Conservation (phyloP, 2,888 invertebrate genomes). For the Melangyna quadrimaculata region DNA sequence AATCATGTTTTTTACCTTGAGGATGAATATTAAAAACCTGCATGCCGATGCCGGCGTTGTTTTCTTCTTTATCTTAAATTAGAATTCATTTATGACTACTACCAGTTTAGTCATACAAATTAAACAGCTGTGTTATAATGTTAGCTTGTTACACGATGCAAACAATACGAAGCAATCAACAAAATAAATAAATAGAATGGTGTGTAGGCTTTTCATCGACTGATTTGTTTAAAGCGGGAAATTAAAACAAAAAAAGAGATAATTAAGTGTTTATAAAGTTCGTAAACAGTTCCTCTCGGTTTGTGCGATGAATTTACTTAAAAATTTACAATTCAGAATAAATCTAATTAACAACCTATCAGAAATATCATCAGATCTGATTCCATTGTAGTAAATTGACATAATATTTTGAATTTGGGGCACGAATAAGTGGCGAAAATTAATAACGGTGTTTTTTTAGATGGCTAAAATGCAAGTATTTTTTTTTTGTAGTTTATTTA, state of each 20-base stretch:
- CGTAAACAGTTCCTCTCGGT: background rate
- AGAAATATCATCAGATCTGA: conserved; percentile 31
- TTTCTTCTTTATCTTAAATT: conserved; percentile 46
- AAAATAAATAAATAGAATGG: background rate
- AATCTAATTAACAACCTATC: conserved; percentile 27
- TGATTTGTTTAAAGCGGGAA: conserved; percentile 14
- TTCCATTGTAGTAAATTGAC: conserved; percentile 42
- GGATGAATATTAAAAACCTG: conserved; percentile 25
- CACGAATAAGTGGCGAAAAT: background rate
- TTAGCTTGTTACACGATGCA: background rate
- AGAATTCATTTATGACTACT: conserved; percentile 46
- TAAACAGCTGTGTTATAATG: conserved; percentile 41
- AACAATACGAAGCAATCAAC: background rate
- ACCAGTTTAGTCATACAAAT: conserved; percentile 6
- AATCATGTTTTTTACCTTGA: conserved; percentile 27
- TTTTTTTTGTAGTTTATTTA: too few species aligned
- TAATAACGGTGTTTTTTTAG: background rate
- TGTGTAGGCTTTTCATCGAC: background rate
- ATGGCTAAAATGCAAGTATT: too few species aligned
- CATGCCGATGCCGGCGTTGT: conserved; percentile 37
- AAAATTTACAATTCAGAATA: conserved; percentile 42
- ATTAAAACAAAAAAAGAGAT: background rate
- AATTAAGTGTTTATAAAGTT: background rate
- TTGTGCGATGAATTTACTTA: conserved; percentile 48
- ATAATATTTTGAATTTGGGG: background rate